Percentiles rank a stretch among this genome's conserved stretches.
Evolutionary conservation across 2,888 invertebrate species (phyloP).

Genomic region (Chrysopilus asiliformis): DNA sequence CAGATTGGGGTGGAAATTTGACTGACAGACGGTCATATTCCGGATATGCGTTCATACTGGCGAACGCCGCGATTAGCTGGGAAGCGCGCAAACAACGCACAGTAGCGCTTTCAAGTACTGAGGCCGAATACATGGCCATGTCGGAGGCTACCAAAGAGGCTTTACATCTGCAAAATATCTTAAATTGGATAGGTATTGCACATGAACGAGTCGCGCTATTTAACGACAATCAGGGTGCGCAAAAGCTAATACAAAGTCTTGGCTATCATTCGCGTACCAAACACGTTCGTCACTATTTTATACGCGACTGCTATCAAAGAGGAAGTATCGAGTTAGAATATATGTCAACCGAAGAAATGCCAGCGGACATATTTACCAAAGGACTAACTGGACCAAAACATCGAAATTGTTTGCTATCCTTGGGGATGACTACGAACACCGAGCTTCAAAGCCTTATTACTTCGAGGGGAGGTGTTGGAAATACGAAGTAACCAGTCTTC

Average conservation of each 20-base stretch:
- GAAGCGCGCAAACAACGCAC: slow-evolving; percentile 1
- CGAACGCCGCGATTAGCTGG: background rate
- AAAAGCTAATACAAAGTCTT: slow-evolving; percentile 10
- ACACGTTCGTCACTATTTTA: slow-evolving; percentile 11
- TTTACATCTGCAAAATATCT: too few relatives aligned
- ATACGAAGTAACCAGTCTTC: too few relatives aligned
- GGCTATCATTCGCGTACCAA: slow-evolving; percentile 12
- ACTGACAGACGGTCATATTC: slow-evolving; percentile 9
- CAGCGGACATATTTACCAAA: slow-evolving; percentile 12
- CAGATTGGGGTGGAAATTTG: slow-evolving; percentile 8
- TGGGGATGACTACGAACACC: background rate
- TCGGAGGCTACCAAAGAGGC: slow-evolving; percentile 1
- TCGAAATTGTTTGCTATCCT: slow-evolving; percentile 6
- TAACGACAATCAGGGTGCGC: slow-evolving; percentile 11
- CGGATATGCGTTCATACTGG: slow-evolving; percentile 1
- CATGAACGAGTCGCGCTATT: too few relatives aligned
- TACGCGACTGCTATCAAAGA: slow-evolving; percentile 9
- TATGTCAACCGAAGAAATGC: slow-evolving; percentile 12
- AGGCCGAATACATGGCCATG: background rate
- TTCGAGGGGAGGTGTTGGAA: slow-evolving; percentile 1
- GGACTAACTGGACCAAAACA: slow-evolving; percentile 12
- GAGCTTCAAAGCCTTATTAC: too few relatives aligned
- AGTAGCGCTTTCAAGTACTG: background rate
- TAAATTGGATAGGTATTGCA: too few relatives aligned
- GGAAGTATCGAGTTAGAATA: slow-evolving; percentile 5